phyloP scores from a whole-genome alignment of 2,888 invertebrate genomes.

The Erebia ligea region DNA sequence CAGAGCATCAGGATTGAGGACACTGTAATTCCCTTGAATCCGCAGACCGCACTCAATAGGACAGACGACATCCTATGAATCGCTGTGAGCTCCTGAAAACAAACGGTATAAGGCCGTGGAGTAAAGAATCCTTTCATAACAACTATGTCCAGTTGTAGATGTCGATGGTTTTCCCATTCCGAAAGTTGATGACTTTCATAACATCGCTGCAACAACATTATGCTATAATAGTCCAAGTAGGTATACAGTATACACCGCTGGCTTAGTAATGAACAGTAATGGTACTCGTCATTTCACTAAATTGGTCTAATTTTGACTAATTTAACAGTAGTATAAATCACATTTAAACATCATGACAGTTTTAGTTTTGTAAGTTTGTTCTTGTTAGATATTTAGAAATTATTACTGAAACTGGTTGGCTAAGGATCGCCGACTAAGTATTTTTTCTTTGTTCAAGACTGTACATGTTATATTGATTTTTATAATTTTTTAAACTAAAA shows the following conservation, averaged over 20 bases:
- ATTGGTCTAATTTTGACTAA: conserved; percentile 43
- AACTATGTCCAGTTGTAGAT: too few relatives aligned
- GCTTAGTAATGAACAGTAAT: conserved; percentile 31
- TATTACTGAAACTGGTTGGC: neutral
- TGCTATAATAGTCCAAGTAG: neutral
- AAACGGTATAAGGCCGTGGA: too few relatives aligned
- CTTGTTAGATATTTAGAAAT: neutral
- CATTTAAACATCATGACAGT: conserved; percentile 41
- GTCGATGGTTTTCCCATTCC: neutral
- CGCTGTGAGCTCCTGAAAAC: too few relatives aligned
- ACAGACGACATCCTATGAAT: too few relatives aligned
- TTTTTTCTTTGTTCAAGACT: conserved; percentile 1
- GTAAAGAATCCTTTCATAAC: too few relatives aligned
- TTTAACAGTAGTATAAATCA: conserved; percentile 45
- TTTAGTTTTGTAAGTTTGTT: conserved; percentile 8
- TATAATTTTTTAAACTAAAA: neutral
- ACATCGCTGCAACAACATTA: neutral
- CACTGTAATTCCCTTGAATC: too few relatives aligned
- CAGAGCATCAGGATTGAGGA: too few relatives aligned
- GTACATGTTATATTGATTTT: neutral
- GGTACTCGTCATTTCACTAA: conserved; percentile 35
- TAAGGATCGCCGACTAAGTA: neutral
- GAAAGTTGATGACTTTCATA: conserved; percentile 12
- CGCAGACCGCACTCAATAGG: too few relatives aligned
- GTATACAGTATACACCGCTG: neutral